Evolutionary conservation across 2,888 invertebrate species (phyloP), one percentile per base, ranked within the genome.

Genomic region (Acrobasis repandana): DNA sequence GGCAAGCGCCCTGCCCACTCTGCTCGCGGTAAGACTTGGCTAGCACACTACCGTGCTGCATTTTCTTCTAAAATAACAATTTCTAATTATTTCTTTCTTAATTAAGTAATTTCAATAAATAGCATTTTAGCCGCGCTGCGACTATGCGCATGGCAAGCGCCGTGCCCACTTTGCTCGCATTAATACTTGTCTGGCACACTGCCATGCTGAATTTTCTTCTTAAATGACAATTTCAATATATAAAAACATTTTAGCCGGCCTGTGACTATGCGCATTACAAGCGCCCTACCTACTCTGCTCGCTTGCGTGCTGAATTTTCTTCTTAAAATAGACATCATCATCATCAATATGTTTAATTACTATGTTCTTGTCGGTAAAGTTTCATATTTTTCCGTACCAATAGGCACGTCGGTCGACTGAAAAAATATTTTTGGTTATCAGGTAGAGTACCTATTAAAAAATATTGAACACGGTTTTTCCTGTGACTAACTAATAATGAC

Each of bases 231-330:
- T 38, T 14, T 38, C 38, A 2, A 38, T 28, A 28, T 6, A 28
- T 2, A 20, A 28, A 8, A 6, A 28, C 4, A 28, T 28, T 28
- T 28, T 93, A 93, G 93, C 94, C 94, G 95, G 93, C 93, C 93
- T 93, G 93, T 94, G 94, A 95, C 95, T 95, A 95, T 95, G 95
- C 95, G 94, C 94, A 95, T 95, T 94, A 94, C 93, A 94, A 93
- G 91, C 86, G 94, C 93, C 92, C 94, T 94, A 90, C 92, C 93
- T 94, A 94, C 94, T 94, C 93, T 95, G 93, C 94, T 95, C 94
- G 95, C 75, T 73, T 92, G 92, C 18, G 48, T 48, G 93, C 93
- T 5, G 28, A 28, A 28, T 28, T 28, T 28, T 4, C 6, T 28
- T 28, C 28, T 11, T 2, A 38, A 11, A 11, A 10, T 10, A 38